Percentiles rank a stretch among this genome's conserved stretches.
Evolutionary conservation across 35 echinoderm and acorn worm genomes (phyloP).

Genomic region (Holothuria glaberrima): DNA sequence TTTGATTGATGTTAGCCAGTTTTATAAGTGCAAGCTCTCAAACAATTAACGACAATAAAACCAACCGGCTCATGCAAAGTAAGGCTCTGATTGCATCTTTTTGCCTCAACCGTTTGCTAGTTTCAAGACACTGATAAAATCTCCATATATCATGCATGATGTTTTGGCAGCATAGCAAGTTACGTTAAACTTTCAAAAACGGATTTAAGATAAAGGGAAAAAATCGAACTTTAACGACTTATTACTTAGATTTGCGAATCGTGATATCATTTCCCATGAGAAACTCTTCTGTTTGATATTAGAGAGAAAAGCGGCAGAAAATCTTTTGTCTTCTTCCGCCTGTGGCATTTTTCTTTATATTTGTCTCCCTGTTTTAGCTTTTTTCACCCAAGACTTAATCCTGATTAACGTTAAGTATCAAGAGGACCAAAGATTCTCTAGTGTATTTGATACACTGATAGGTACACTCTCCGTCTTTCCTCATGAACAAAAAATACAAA

Average conservation of each 20-base stretch:
- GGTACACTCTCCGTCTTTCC: not conserved
- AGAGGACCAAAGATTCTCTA: constrained; percentile 2
- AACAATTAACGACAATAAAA: too few species aligned
- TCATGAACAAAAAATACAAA: constrained; percentile 13
- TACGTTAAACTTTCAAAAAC: too few species aligned
- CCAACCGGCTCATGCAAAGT: too few species aligned
- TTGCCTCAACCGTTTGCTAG: too few species aligned
- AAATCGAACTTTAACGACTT: constrained; percentile 47
- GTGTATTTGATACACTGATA: constrained; percentile 17
- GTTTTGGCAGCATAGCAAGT: too few species aligned
- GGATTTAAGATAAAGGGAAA: not conserved
- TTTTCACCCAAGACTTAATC: not conserved
- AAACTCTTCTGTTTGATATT: constrained; percentile 17
- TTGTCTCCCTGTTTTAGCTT: constrained; percentile 21
- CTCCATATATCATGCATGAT: too few species aligned
- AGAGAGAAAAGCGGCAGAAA: constrained; percentile 31
- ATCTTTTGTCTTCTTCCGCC: constrained; percentile 41
- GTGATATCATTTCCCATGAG: constrained; percentile 52
- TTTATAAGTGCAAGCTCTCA: too few species aligned
- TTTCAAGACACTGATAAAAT: too few species aligned
- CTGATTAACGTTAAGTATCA: constrained; percentile 38
- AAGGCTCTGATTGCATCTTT: too few species aligned
- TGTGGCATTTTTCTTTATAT: constrained; percentile 28
- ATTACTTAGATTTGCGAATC: constrained; percentile 25
- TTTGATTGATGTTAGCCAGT: too few species aligned